Percentiles rank a stretch among this genome's conserved stretches.
phyloP scores from a whole-genome alignment of 2,113 vertebrate genomes.

The Uria lomvia region DNA sequence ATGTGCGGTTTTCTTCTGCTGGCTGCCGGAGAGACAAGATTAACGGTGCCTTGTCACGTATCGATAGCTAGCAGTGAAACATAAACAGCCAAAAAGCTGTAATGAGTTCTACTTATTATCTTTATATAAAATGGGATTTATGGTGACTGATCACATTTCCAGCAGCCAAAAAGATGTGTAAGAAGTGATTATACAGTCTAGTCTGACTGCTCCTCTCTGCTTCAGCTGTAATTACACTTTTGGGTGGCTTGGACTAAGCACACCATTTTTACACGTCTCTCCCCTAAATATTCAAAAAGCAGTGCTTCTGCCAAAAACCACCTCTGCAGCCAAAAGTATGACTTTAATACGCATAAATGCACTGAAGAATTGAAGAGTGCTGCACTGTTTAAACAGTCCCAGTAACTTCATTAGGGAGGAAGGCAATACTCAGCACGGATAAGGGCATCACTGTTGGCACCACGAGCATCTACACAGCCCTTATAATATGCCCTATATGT shows the following conservation, averaged over 20 bases:
- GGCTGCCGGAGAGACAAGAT: neutral
- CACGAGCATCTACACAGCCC: neutral
- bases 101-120: conserved; percentile 3
- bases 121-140: conserved; percentile 18
- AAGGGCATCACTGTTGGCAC: neutral
- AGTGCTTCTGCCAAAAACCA: neutral
- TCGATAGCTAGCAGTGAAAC: neutral
- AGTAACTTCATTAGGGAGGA: neutral
- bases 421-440: fast-evolving
- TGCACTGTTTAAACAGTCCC: neutral
- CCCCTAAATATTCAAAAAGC: neutral
- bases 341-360: neutral
- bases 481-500: fast-evolving
- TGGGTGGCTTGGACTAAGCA: neutral
- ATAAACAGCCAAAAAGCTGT: conserved; percentile 25
- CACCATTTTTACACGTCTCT: neutral
- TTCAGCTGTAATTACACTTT: neutral
- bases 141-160: neutral
- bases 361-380: neutral
- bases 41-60: neutral
- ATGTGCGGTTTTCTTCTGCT: neutral
- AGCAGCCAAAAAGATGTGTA: neutral
- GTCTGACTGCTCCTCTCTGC: neutral
- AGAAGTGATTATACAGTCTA: neutral
- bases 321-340: neutral